These are phyloP conservation scores for Lithophane semibrunnea DNA, from an alignment of 2,888 invertebrate genomes.

Conservation along the genomic window DNA sequence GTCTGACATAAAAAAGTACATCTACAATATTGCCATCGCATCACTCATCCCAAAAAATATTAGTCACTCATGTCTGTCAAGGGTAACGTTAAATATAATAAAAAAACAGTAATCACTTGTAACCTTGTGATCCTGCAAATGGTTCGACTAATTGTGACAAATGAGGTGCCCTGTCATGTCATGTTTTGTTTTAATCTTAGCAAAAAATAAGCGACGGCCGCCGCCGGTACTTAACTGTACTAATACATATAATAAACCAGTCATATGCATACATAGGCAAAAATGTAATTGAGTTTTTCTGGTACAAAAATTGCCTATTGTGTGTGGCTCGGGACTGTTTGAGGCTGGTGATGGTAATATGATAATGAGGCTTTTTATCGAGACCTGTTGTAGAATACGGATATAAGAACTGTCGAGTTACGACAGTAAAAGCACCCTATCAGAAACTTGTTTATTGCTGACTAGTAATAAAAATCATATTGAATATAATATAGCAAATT, in stretches of 20 bases:
- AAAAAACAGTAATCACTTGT: constrained; percentile 47
- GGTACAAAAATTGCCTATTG: constrained; percentile 31
- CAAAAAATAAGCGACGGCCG: constrained; percentile 57
- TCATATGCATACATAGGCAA: constrained; percentile 28
- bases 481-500: constrained; percentile 14
- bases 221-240: constrained; percentile 56
- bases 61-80: constrained; percentile 46
- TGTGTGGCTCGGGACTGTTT: constrained; percentile 14
- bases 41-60: constrained; percentile 21
- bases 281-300: constrained; percentile 48
- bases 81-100: constrained; percentile 40
- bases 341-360: constrained; percentile 2
- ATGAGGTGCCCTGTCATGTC: constrained; percentile 55
- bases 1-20: background rate
- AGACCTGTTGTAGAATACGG: background rate
- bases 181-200: constrained; percentile 52
- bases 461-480: background rate
- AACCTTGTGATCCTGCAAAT: constrained; percentile 63
- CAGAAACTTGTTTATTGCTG: constrained; percentile 13
- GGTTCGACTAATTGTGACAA: constrained; percentile 65
- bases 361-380: constrained; percentile 33
- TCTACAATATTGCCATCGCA: background rate
- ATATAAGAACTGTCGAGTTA: too few species aligned
- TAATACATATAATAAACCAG: constrained; percentile 39
- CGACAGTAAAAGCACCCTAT: background rate